phyloP scores from a whole-genome alignment of 2,113 vertebrate species.

The Chaetops frenatus region DNA sequence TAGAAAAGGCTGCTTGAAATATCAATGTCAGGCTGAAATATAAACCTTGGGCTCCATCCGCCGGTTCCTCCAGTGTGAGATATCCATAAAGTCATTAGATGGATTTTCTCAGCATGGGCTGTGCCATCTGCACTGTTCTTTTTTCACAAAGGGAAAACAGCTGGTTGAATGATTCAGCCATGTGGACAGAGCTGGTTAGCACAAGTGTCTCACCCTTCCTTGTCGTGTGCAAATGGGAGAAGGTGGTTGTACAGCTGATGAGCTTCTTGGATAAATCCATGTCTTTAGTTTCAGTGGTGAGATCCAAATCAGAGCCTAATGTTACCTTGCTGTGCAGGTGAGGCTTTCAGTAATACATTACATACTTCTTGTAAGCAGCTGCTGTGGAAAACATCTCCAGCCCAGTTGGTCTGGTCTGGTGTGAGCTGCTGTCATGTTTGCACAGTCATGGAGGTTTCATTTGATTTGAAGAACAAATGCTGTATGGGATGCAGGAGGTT shows the following conservation, averaged over 20 bases:
- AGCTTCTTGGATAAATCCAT: background rate
- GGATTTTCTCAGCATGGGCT: background rate
- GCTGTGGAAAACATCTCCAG: background rate
- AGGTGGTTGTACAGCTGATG: background rate
- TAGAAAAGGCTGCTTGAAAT: background rate
- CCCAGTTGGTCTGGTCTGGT: background rate
- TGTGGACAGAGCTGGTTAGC: background rate
- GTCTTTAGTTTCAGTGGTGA: background rate
- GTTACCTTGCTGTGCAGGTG: background rate
- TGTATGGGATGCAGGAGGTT: background rate
- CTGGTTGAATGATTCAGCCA: background rate
- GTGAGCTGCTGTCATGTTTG: background rate
- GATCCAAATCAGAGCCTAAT: background rate
- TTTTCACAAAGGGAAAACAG: background rate
- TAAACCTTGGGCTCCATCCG: background rate
- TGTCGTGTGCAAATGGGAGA: background rate
- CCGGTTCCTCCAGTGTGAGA: background rate
- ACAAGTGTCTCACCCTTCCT: background rate
- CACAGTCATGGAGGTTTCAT: background rate
- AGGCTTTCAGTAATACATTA: background rate
- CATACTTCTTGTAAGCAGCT: background rate
- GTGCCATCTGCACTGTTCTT: background rate
- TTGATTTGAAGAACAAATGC: background rate
- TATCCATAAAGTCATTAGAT: background rate
- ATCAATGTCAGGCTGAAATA: accelerated